phyloP scores from a whole-genome alignment of 2,113 vertebrate genomes.

The Noturus placidus region DNA sequence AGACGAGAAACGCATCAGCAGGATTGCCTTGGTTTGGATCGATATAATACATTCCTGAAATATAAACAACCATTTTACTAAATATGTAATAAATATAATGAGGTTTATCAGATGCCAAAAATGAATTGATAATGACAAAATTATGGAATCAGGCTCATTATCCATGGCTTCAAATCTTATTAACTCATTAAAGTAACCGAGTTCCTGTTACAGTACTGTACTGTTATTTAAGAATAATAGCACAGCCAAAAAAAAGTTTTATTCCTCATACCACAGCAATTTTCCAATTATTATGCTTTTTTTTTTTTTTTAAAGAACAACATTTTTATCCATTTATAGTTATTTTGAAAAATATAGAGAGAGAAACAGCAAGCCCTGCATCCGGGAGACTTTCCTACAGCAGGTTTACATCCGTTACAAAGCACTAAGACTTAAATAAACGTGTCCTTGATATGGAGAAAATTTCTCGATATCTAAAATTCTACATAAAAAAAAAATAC shows the following conservation, averaged over 20 bases:
- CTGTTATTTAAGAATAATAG: not conserved
- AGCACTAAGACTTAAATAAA: not conserved
- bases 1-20: constrained; percentile 72
- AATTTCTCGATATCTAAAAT: not conserved
- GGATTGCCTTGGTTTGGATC: constrained; percentile 85
- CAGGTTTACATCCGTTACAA: too few relatives aligned
- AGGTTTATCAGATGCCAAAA: not conserved
- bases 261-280: not conserved
- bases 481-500: not conserved
- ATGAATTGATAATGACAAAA: not conserved
- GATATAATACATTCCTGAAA: constrained; percentile 79
- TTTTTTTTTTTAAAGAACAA: not conserved
- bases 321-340: not conserved
- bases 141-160: not conserved
- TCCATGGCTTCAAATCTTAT: not conserved
- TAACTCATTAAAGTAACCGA: not conserved
- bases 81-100: not conserved
- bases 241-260: not conserved
- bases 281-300: not conserved
- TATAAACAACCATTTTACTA: not conserved
- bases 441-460: not conserved
- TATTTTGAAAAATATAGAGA: not conserved
- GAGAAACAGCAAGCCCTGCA: too few relatives aligned
- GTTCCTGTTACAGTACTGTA: not conserved
- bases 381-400: too few relatives aligned